Base-by-base conservation (phyloP, 2,888 invertebrate genomes). In the Galerucella pusilla region DNA sequence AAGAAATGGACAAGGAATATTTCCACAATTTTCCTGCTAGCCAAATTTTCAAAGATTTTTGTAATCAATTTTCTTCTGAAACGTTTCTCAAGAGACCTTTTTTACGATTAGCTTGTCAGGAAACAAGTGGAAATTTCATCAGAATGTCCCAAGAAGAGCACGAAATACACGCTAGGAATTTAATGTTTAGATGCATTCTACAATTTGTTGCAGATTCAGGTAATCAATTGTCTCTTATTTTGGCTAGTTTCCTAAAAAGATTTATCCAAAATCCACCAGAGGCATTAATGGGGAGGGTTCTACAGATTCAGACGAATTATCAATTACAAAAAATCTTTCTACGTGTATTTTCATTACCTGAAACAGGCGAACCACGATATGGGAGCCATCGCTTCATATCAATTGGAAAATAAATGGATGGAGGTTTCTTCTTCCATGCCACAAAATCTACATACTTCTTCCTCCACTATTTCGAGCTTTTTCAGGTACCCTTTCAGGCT, bases 21-120 rank as follows among this genome's bases (percentile, higher is more conserved):
- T 94, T 94, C 81, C 85, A 86, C 42, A 91, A 92, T 86, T 94
- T 95, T 85, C 95, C 95, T 0, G 79, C 92, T 2, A 94, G 94
- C 80, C 72, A 81, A 14, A 83, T 85, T 25, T 86, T 93, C 9
- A 89, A 85, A 68, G 68, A 79, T n/a, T 81, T 88, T 46, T 88
- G 87, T 78, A 79, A 83, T 6, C 83, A 83, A 64, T 82, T 85
- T 72, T 84, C 88, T 25, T 88, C 87, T 0, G 81, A 82, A 42
- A 83, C 85, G 60, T 91, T 91, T 81, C 86, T 94, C 75, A 89
- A 86, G 64, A 87, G 91, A 35, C 92, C 94, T 0, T 94, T 95
- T 86, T 85, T 95, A 83, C 90, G 95, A 80, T 83, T 95, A 74
- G 94, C 93, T 2, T 92, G 93, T 68, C 94, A 95, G 83, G 91